Conservation (phyloP, 2,113 vertebrate species). For the Elephas maximus region DNA sequence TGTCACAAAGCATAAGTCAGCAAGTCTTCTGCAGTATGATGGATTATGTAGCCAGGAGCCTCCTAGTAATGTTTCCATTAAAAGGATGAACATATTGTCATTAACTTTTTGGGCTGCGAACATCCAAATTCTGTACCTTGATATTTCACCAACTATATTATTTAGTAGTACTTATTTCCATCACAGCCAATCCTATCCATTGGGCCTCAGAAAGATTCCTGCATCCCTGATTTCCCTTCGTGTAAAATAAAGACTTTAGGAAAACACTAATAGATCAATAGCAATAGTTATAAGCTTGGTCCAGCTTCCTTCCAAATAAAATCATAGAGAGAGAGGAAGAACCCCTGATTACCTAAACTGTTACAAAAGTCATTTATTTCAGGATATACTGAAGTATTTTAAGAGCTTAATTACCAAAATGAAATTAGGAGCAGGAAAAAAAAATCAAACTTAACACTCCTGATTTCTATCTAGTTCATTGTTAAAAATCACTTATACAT, state of each 20-base stretch:
- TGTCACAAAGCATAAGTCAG: constrained; percentile 86
- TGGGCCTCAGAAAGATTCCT: neutral
- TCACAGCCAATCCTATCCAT: neutral
- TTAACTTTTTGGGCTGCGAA: constrained; percentile 84
- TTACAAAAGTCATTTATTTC: neutral
- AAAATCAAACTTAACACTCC: neutral
- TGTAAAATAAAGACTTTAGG: constrained; percentile 1
- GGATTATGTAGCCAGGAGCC: constrained; percentile 84
- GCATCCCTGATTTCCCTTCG: neutral
- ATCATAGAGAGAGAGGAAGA: neutral
- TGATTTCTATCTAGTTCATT: neutral
- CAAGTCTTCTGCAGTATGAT: constrained; percentile 82
- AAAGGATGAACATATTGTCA: constrained; percentile 85
- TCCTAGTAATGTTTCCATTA: constrained; percentile 80
- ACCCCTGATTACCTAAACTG: neutral
- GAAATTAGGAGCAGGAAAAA: constrained; percentile 29
- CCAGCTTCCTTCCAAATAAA: constrained; percentile 24
- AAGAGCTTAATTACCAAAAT: constrained; percentile 31
- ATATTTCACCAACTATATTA: constrained; percentile 80
- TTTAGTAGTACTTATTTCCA: constrained; percentile 64
- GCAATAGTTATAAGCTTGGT: constrained; percentile 1
- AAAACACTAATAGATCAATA: neutral
- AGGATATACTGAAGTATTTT: neutral
- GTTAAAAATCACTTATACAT: neutral
- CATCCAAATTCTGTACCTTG: constrained; percentile 78